Evolutionary conservation across 2,797 vertebrate species (phyloP).

Genomic region (Smutsia gigantea): DNA sequence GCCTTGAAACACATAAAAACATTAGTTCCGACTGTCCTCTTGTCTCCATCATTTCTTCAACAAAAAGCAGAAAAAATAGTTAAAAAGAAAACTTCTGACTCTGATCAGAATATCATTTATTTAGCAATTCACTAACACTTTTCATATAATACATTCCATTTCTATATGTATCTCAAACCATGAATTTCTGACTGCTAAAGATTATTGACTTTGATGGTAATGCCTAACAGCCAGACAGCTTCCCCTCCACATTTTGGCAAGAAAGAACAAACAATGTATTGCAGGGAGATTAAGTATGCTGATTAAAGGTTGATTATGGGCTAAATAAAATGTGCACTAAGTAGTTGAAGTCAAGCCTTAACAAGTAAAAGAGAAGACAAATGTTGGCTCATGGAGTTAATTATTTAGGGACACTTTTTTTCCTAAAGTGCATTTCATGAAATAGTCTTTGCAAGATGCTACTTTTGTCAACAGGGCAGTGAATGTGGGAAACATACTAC

Average conservation of each 20-base stretch:
- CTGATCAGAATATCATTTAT: background rate
- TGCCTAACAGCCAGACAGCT: background rate
- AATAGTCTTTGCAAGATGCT: background rate
- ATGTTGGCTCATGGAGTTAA: background rate
- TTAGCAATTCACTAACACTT: background rate
- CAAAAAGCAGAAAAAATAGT: background rate
- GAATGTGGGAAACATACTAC: background rate
- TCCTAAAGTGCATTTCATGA: background rate
- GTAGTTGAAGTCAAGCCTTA: constrained; percentile 9
- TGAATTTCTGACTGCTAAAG: background rate
- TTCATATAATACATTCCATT: background rate
- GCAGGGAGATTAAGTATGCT: background rate
- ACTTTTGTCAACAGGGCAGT: background rate
- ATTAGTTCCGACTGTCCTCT: background rate
- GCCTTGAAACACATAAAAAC: background rate
- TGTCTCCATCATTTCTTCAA: background rate
- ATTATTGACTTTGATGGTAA: background rate
- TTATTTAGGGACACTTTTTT: background rate
- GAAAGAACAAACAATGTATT: background rate
- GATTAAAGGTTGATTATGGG: background rate
- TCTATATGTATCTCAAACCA: background rate
- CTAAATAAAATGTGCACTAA: background rate
- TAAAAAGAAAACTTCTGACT: background rate
- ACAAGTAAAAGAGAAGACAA: background rate
- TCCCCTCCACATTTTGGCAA: background rate